phyloP scores from a whole-genome alignment of 2,113 vertebrate genomes.

The Oriolus oriolus region DNA sequence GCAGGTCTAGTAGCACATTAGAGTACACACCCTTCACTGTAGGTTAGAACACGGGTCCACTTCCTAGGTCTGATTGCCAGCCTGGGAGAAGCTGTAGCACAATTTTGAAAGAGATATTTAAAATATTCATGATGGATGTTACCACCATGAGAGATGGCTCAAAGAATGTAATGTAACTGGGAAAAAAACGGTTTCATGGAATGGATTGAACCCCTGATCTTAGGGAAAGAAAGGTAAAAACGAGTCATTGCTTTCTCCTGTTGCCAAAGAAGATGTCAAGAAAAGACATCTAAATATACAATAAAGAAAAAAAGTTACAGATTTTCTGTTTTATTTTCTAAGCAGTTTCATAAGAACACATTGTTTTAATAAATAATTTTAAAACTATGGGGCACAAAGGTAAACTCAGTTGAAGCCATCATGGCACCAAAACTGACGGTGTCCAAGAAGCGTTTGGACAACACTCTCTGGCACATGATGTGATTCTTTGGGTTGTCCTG shows the following conservation, averaged over 20 bases:
- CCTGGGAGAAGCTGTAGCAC: not conserved
- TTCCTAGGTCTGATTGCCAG: not conserved
- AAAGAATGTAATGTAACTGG: not conserved
- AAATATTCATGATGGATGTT: not conserved
- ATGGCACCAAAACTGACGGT: not conserved
- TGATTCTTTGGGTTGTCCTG: not conserved
- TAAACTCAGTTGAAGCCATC: not conserved
- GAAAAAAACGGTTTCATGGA: not conserved
- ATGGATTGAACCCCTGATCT: not conserved
- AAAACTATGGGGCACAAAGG: not conserved
- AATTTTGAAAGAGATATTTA: not conserved
- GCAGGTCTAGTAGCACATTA: not conserved
- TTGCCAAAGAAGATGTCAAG: not conserved
- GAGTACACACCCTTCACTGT: rapidly evolving
- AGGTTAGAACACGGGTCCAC: not conserved
- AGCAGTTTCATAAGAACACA: not conserved
- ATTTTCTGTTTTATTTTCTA: not conserved
- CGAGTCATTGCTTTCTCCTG: not conserved
- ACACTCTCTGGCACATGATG: not conserved
- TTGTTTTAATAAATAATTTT: not conserved
- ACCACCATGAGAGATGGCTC: not conserved
- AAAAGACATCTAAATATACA: not conserved
- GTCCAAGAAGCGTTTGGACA: not conserved
- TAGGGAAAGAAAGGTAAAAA: not conserved
- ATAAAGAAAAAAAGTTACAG: not conserved